These are phyloP conservation scores for Caenorhabditis latens DNA, from an alignment of 1,140 invertebrate genomes.

Conservation along the genomic window DNA sequence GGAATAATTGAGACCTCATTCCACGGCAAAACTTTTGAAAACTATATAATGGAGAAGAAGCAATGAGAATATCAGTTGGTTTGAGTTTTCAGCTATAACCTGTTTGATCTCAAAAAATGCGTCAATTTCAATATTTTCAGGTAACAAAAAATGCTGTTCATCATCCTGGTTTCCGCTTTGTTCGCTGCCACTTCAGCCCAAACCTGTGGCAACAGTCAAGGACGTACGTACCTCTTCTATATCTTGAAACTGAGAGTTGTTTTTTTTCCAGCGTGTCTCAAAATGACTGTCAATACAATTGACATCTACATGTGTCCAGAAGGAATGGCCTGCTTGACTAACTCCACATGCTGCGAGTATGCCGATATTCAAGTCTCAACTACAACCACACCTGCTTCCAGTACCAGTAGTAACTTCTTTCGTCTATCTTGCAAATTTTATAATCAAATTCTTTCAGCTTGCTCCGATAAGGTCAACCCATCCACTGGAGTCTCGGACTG, in stretches of 20 bases:
- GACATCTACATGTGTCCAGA: conserved; percentile 36
- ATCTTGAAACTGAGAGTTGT: not conserved
- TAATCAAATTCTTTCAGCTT: not conserved
- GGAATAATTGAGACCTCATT: not conserved
- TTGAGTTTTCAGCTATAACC: not conserved
- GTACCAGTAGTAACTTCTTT: not conserved
- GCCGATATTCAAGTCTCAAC: conserved; percentile 21
- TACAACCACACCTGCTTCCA: conserved; percentile 15
- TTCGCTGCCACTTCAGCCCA: conserved; percentile 8
- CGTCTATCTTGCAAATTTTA: not conserved
- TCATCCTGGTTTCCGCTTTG: conserved; percentile 38
- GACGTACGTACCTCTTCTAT: not conserved
- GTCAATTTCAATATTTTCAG: not conserved
- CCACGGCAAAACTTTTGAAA: not conserved
- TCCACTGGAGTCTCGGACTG: conserved; percentile 61
- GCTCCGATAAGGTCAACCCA: conserved; percentile 52
- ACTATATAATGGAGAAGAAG: not conserved
- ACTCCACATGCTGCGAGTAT: conserved; percentile 36
- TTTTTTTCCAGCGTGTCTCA: not conserved
- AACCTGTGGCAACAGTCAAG: conserved; percentile 4
- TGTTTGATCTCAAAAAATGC: not conserved
- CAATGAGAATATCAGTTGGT: not conserved
- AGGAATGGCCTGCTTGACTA: conserved; percentile 38
- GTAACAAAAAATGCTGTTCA: conserved; percentile 56
- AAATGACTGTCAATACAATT: conserved; percentile 32